Base-by-base conservation (phyloP, 92 coral and sea anemone genomes). In the Epizoanthus stellaris region DNA sequence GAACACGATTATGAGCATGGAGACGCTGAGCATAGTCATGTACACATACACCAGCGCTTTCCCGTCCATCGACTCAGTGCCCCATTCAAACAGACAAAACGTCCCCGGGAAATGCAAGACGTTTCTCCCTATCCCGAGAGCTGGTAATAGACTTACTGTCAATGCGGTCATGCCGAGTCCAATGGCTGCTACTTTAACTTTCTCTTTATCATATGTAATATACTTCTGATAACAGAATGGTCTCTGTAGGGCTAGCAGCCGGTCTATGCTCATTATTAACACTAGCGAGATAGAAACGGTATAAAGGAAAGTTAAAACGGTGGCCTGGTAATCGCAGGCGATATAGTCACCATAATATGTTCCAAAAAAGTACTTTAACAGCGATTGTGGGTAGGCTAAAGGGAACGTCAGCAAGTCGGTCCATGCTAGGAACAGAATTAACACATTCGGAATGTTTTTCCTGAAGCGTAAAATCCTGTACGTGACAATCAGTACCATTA, bases 31-130 rank as follows among this genome's bases (percentile, higher is more conserved):
- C 49, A 86, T 39, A 6, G 92, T 47, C 91, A 94, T 89, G 45
- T 92, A 94, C 3, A 91, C 80, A 39, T 92, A 91, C 16, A 93
- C 86, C 25, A 95, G 58, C 4, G 98, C 93, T 85, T 74, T 87
- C 9, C 99, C 99, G 7, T 91, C 95, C 13, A 95, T 63, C 0
- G 95, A 85, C 19, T 84, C 92, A 1, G 99, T 87, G 14, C 93
- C 90, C 94, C 98, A 90, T 81, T 96, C 95, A 68, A 96, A 94
- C 73, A 93, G 79, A 86, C 99, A 96, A 87, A 96, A 94, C 30
- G 99, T 96, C 40, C 98, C 96, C 2, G 99, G 99, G 75, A 95
- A 96, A 58, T 96, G 98, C 2, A 95, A 88, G 13, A 95, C 98
- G 54, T 95, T 91, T 17, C 93, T 75, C 13, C 98, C 95, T 43